A percentile compares a stretch with the other conserved stretches of the same genome.
Conservation (phyloP, 2,797 vertebrate genomes). For the Cynopterus sphinx region DNA sequence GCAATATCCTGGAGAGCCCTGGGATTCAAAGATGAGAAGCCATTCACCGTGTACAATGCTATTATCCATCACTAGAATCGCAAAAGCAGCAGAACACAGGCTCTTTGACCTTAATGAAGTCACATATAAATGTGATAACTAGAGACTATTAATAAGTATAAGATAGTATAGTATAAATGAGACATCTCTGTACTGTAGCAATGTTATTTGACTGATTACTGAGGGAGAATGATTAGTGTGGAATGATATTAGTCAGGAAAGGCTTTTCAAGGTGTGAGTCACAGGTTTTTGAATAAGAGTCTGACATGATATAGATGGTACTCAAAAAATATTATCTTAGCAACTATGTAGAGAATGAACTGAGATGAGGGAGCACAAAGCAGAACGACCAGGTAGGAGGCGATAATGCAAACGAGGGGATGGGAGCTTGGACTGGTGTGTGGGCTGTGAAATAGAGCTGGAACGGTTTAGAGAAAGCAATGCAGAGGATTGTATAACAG, state of each 20-base stretch:
- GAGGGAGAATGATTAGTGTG: not conserved
- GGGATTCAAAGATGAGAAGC: not conserved
- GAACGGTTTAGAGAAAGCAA: not conserved
- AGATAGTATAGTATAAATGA: not conserved
- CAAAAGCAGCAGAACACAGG: not conserved
- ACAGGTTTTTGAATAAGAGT: slow-evolving; percentile 54
- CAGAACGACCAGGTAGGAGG: slow-evolving; percentile 47
- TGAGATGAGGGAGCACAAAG: not conserved
- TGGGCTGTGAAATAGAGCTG: slow-evolving; percentile 16
- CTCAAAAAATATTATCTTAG: slow-evolving; percentile 65
- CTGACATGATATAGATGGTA: slow-evolving; percentile 43
- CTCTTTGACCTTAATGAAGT: not conserved
- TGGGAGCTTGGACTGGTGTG: not conserved
- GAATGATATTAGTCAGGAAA: slow-evolving; percentile 56
- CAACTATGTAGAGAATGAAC: slow-evolving; percentile 45
- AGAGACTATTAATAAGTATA: slow-evolving; percentile 10
- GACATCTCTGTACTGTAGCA: not conserved
- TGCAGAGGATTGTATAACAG: not conserved
- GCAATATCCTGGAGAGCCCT: not conserved
- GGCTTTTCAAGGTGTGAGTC: slow-evolving; percentile 54
- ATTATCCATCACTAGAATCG: not conserved
- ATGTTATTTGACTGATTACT: not conserved
- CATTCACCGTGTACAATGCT: not conserved
- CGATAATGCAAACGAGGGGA: not conserved
- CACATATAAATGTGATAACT: not conserved